Evolutionary conservation across 2,888 invertebrate species (phyloP), one percentile per base, ranked within the genome.

Genomic region (Aproaerema taeniolella): DNA sequence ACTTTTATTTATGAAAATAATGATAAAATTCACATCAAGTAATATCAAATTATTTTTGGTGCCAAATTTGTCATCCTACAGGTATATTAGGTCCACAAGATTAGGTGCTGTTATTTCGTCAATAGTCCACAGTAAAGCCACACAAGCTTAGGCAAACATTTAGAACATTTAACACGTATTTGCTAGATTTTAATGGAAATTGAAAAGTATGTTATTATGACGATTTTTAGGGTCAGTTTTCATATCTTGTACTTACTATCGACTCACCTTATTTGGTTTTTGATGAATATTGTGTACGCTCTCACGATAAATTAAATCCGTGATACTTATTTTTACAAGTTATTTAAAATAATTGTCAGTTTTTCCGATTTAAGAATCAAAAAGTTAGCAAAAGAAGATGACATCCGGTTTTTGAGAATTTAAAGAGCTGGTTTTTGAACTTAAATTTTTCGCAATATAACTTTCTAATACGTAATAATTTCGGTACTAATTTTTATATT

Each of bases 111-210:
- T 35, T 35, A 26, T 35, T 35, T 34, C n/a, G n/a, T n/a, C n/a
- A n/a, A n/a, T n/a, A 16, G 11, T 16, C 36, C 40, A 36, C 16
- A 16, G 54, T 58, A 60, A 69, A 62, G 53, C 50, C 50, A 45
- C 45, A 36, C n/a, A 42, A 39, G 30, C 37, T 37, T 11, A 17
- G 47, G 48, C 50, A 45, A 52, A 52, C 52, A 58, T 61, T 64
- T 60, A 60, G 48, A 52, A 51, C 56, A 60, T 69, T 73, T 74
- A 71, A 63, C 75, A 72, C 59, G 67, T 66, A 53, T 63, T 58
- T 61, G 69, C 55, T 55, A 73, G 51, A 50, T 66, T 61, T 59
- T 60, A 48, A 49, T 49, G 47, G 43, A 56, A 53, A 51, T 53
- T 49, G 50, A 54, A 61, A 68, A 66, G 62, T 69, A 52, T 67